Percentiles rank a stretch among this genome's conserved stretches.
phyloP scores from a whole-genome alignment of 2,797 vertebrate genomes.

The Pterois miles region DNA sequence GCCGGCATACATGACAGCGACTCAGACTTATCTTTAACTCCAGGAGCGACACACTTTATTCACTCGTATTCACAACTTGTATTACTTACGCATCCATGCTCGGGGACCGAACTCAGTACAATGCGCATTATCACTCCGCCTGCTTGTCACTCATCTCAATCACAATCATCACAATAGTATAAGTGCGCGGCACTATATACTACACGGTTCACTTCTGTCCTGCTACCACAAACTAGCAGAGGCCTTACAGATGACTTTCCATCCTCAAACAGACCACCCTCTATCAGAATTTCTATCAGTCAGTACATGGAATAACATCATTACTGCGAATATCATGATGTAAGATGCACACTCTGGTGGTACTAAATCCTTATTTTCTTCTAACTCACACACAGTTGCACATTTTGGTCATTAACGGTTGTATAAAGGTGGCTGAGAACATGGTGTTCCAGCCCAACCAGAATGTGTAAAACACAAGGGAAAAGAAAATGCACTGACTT shows the following conservation, averaged over 20 bases:
- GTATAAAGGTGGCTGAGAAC: background rate
- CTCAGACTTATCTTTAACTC: no score
- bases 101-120: no score
- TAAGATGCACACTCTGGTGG: background rate
- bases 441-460: background rate
- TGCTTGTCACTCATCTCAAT: no score
- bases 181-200: no score
- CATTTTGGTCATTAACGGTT: constrained; percentile 1
- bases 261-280: background rate
- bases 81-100: no score
- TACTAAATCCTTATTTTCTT: background rate
- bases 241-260: background rate
- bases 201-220: background rate
- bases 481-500: background rate
- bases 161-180: no score
- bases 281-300: background rate
- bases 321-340: background rate
- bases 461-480: background rate
- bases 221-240: background rate
- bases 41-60: no score
- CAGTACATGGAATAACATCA: background rate
- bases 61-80: no score
- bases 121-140: no score
- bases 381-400: background rate
- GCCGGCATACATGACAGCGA: no score